These are phyloP conservation scores for Gryon sp. DNA, from an alignment of 1,140 invertebrate genomes.

Conservation along the genomic window DNA sequence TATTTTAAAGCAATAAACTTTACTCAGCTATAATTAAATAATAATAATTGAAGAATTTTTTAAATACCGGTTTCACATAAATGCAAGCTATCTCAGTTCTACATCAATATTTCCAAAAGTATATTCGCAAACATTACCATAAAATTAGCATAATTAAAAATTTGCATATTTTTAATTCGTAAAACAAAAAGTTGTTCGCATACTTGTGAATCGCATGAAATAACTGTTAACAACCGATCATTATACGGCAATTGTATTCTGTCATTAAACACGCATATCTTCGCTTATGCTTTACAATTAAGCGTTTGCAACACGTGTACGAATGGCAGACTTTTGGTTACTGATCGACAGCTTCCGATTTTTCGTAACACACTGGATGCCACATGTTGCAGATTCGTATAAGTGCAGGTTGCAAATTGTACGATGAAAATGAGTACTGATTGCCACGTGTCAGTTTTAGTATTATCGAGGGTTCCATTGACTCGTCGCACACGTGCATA, in stretches of 20 bases:
- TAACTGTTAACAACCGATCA: not conserved
- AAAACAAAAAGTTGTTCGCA: not conserved
- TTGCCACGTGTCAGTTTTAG: constrained; percentile 59
- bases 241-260: not conserved
- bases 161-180: too few species aligned
- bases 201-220: not conserved
- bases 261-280: constrained; percentile 13
- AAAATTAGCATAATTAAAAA: too few species aligned
- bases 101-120: too few species aligned
- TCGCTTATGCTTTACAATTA: constrained; percentile 2
- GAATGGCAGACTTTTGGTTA: not conserved
- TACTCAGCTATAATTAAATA: too few species aligned
- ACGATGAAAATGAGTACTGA: constrained; percentile 42
- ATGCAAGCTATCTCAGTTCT: too few species aligned
- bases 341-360: constrained; percentile 40
- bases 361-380: constrained; percentile 53
- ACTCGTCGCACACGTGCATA: constrained; percentile 46
- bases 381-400: constrained; percentile 64
- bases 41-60: too few species aligned
- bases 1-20: too few species aligned
- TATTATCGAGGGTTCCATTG: constrained; percentile 40
- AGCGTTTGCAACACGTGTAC: constrained; percentile 4
- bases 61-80: too few species aligned
- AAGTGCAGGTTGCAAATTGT: constrained; percentile 57
- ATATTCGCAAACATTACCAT: too few species aligned